Percentiles rank a stretch among this genome's conserved stretches.
Evolutionary conservation across 2,797 vertebrate genomes (phyloP).

Genomic region (Pachyuromys duprasi): DNA sequence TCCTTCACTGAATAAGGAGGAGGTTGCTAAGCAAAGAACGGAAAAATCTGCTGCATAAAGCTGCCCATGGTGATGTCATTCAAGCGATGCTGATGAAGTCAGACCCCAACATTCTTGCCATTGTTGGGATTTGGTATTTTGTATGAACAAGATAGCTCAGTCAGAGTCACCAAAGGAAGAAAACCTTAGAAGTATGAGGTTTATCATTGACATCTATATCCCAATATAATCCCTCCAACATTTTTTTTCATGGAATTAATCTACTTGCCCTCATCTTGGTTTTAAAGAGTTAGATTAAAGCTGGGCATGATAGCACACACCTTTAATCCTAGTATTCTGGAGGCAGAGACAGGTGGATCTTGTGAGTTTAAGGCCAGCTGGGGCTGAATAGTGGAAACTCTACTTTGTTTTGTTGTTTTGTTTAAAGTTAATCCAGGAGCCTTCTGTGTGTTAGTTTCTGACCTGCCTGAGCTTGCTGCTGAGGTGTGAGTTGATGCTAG

Average conservation of each 20-base stretch:
- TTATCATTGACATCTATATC: background rate
- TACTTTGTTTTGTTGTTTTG: background rate
- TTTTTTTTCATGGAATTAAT: slow-evolving; percentile 26
- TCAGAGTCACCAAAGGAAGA: background rate
- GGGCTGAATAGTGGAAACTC: background rate
- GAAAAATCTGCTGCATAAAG: background rate
- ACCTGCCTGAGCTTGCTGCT: background rate
- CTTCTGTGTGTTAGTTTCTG: slow-evolving; percentile 39
- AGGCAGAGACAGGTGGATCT: background rate
- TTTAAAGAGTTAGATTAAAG: background rate
- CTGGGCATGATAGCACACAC: background rate
- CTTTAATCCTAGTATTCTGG: background rate
- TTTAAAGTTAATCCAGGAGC: background rate
- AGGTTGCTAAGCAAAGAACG: background rate
- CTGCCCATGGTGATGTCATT: background rate
- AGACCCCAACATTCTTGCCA: background rate
- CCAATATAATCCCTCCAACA: background rate
- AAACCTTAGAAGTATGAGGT: background rate
- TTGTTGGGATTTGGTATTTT: background rate
- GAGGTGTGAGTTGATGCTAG: background rate
- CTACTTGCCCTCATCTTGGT: background rate
- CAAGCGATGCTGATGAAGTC: background rate
- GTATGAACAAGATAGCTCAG: background rate
- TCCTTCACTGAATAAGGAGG: background rate
- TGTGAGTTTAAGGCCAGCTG: background rate